Conservation (phyloP, 1,140 invertebrate species). For the Cardiocondyla obscurior region DNA sequence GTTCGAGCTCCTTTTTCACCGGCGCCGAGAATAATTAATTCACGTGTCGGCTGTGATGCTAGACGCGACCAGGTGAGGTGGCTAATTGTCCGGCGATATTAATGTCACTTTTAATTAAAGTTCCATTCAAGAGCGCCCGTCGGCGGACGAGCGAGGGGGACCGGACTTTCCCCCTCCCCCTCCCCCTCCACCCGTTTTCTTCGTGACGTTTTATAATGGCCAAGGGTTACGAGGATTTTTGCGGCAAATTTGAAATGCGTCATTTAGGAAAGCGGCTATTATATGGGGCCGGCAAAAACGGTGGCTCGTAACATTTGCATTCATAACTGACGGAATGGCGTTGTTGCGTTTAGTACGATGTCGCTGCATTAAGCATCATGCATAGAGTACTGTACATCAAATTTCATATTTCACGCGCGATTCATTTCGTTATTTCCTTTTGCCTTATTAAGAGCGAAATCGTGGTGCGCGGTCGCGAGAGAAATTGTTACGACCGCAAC, state of each 20-base stretch:
- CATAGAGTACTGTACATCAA: constrained; percentile 21
- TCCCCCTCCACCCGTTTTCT: constrained; percentile 40
- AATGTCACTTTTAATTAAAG: constrained; percentile 79
- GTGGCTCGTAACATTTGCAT: constrained; percentile 52
- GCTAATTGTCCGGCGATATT: constrained; percentile 75
- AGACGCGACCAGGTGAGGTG: constrained; percentile 14
- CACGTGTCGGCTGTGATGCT: background rate
- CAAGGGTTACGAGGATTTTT: constrained; percentile 1
- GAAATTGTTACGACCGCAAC: background rate
- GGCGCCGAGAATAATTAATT: constrained; percentile 65
- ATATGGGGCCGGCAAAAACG: constrained; percentile 34
- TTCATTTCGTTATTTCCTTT: background rate
- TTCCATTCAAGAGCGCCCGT: constrained; percentile 39
- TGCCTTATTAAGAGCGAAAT: constrained; percentile 2
- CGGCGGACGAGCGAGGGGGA: background rate
- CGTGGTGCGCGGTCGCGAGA: background rate
- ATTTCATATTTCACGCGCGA: constrained; percentile 19
- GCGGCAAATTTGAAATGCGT: constrained; percentile 49
- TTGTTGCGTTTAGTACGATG: constrained; percentile 20
- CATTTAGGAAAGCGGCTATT: constrained; percentile 32
- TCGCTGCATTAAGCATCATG: constrained; percentile 32
- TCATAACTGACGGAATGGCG: constrained; percentile 34
- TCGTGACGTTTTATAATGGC: constrained; percentile 35
- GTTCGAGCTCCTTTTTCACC: constrained; percentile 38
- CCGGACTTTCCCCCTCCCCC: too few species aligned